A percentile compares a stretch with the other conserved stretches of the same genome.
Conservation (phyloP, 2,797 vertebrate genomes). For the Antennarius maculatus region DNA sequence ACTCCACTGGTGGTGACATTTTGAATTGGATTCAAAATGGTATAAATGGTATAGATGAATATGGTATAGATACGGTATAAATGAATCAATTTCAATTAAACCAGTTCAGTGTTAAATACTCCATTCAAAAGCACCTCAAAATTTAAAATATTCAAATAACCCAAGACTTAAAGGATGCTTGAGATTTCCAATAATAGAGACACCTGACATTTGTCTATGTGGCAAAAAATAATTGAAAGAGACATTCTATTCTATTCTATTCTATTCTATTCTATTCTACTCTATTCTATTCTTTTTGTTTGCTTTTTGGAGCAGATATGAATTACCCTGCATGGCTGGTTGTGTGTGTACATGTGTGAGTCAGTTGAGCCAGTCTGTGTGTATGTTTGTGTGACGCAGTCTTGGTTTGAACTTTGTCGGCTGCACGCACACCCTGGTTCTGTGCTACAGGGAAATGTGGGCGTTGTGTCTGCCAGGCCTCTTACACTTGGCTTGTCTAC, state of each 20-base stretch:
- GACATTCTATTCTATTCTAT: constrained; percentile 45
- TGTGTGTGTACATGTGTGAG: constrained; percentile 46
- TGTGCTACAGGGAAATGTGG: constrained; percentile 75
- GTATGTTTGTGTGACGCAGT: constrained; percentile 62
- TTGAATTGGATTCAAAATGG: constrained; percentile 37
- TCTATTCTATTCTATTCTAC: constrained; percentile 41
- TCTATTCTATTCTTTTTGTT: constrained; percentile 62
- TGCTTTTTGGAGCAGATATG: constrained; percentile 76
- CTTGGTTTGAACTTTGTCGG: constrained; percentile 71
- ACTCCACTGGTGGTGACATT: constrained; percentile 37
- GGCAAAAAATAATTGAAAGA: constrained; percentile 33
- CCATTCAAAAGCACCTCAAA: constrained; percentile 5
- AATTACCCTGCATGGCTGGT: constrained; percentile 73
- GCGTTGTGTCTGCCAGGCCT: constrained; percentile 79
- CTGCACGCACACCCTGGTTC: constrained; percentile 69
- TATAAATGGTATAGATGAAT: too few species aligned
- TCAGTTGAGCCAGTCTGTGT: constrained; percentile 15
- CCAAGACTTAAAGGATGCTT: background rate
- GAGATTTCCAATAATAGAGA: background rate
- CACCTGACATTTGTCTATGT: background rate
- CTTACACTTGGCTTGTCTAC: constrained; percentile 80
- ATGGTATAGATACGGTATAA: too few species aligned
- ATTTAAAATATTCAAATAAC: constrained; percentile 1
- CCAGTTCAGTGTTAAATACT: background rate
- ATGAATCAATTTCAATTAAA: constrained; percentile 20